Evolutionary conservation across 2,888 invertebrate species (phyloP).

Genomic region (Ernsta delagoae): DNA sequence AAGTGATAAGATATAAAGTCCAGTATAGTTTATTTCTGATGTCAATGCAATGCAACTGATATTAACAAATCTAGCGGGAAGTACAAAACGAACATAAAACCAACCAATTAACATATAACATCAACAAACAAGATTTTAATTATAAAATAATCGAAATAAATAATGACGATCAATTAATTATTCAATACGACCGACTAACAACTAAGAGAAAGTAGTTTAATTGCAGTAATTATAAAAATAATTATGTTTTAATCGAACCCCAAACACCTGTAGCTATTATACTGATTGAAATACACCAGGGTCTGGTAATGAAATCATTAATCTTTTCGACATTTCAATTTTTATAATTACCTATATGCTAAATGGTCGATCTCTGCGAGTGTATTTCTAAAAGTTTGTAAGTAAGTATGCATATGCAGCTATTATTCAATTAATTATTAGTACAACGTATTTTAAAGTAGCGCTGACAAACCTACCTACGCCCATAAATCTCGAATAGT

Average conservation of each 20-base stretch:
- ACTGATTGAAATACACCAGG: slow-evolving; percentile 16
- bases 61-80: background rate
- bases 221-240: slow-evolving; percentile 17
- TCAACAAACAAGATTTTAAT: slow-evolving; percentile 25
- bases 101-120: slow-evolving; percentile 16
- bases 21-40: background rate
- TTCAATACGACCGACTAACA: background rate
- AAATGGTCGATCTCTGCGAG: background rate
- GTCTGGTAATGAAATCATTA: slow-evolving; percentile 27
- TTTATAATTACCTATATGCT: background rate
- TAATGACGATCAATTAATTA: slow-evolving; percentile 23
- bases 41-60: background rate
- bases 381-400: too few species aligned
- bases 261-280: slow-evolving; percentile 10
- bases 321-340: slow-evolving; percentile 25
- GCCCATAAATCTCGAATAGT: too few species aligned
- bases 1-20: too few species aligned
- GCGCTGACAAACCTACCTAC: too few species aligned
- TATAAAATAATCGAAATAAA: slow-evolving; percentile 28
- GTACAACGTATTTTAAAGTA: too few species aligned
- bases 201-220: slow-evolving; percentile 25
- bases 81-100: background rate
- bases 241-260: slow-evolving; percentile 18
- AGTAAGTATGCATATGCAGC: too few species aligned
- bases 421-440: too few species aligned